phyloP scores from a whole-genome alignment of 2,113 vertebrate species.

The Perca flavescens region DNA sequence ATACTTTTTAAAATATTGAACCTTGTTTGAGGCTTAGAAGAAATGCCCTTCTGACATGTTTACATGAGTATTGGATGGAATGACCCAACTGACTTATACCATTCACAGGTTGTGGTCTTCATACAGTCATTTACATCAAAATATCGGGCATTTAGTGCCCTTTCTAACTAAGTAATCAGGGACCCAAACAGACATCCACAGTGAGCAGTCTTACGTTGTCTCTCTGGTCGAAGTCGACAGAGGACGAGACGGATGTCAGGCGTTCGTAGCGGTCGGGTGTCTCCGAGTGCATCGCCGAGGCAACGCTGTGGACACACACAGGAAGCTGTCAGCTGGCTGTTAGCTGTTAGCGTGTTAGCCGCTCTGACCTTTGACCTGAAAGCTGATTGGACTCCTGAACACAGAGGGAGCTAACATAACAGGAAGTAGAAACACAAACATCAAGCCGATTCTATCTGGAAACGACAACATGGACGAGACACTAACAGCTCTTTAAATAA shows the following conservation, averaged over 20 bases:
- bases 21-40: too few relatives aligned
- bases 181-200: too few relatives aligned
- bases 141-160: rapidly evolving
- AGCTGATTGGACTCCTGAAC: not conserved
- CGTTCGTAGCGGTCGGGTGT: conserved; percentile 95
- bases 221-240: conserved; percentile 96
- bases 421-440: conserved; percentile 10
- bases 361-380: conserved; percentile 35
- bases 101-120: too few relatives aligned
- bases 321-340: conserved; percentile 5
- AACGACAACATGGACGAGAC: too few relatives aligned
- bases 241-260: conserved; percentile 97
- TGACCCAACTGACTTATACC: too few relatives aligned
- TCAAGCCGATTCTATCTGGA: not conserved
- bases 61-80: too few relatives aligned
- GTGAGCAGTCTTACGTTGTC: conserved; percentile 89
- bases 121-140: too few relatives aligned
- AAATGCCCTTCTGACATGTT: too few relatives aligned
- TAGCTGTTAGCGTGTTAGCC: conserved; percentile 16
- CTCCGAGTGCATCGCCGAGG: conserved; percentile 94
- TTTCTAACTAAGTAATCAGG: too few relatives aligned
- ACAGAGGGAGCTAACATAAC: conserved; percentile 37
- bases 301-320: conserved; percentile 86
- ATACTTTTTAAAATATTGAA: too few relatives aligned
- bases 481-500: too few relatives aligned